Percentiles rank a stretch among this genome's conserved stretches.
Conservation (phyloP, 1,140 invertebrate species). For the Euschistus heros region DNA sequence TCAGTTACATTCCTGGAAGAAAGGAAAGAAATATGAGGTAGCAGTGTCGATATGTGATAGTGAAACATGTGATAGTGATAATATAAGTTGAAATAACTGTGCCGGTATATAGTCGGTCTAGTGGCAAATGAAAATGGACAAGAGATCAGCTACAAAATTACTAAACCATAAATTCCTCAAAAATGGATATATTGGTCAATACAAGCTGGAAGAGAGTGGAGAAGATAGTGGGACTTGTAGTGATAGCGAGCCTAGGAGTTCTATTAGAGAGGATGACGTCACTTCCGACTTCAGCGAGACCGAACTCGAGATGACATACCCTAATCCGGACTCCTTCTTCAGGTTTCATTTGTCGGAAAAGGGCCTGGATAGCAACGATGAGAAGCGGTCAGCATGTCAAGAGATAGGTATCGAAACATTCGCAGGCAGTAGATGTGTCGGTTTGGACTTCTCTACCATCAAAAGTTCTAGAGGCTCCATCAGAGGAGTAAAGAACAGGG, state of each 20-base stretch:
- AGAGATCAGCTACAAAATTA: too few species aligned
- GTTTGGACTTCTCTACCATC: slow-evolving; percentile 53
- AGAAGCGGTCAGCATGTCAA: slow-evolving; percentile 22
- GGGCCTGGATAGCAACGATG: slow-evolving; percentile 32
- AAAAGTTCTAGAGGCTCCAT: slow-evolving; percentile 83
- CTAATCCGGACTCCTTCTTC: slow-evolving; percentile 68
- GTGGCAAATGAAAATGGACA: too few species aligned
- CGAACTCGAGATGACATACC: slow-evolving; percentile 51
- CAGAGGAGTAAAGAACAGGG: slow-evolving; percentile 84
- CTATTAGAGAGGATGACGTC: slow-evolving; percentile 43
- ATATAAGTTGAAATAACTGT: too few species aligned
- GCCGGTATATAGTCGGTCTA: too few species aligned
- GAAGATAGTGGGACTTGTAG: slow-evolving; percentile 72
- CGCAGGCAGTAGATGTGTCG: slow-evolving; percentile 65
- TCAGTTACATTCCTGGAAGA: too few species aligned
- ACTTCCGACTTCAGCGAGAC: slow-evolving; percentile 39
- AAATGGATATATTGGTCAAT: too few species aligned
- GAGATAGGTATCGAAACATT: slow-evolving; percentile 55
- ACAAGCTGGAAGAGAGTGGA: slow-evolving; percentile 60
- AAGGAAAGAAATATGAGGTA: too few species aligned
- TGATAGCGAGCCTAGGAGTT: slow-evolving; percentile 36
- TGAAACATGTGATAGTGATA: too few species aligned
- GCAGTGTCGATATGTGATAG: too few species aligned
- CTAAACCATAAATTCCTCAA: too few species aligned
- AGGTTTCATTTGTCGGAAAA: slow-evolving; percentile 72